Base-by-base conservation (phyloP, 2,113 vertebrate genomes). In the Henicopernis longicauda region DNA sequence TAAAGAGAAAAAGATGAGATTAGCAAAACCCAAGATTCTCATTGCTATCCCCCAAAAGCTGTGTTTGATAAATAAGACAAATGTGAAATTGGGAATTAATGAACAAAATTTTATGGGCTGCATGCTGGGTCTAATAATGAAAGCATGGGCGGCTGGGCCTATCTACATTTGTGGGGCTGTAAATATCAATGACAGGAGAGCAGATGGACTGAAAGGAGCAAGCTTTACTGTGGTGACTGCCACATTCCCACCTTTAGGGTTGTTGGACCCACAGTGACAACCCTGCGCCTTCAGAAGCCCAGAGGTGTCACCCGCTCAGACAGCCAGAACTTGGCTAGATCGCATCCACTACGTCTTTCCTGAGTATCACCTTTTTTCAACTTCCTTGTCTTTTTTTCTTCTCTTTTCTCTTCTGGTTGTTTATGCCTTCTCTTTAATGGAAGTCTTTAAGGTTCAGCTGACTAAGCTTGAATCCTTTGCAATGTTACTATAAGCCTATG, bases 51-150 rank as follows among this genome's bases (percentile, higher is more conserved):
- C 61, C 90, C 73, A 82, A 79, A 95, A 85, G 79, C 74, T 52
- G 15, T 80, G 34, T 69, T 93, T 88, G 90, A 74, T 76, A 93
- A 91, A 85, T 90, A 93, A 92, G 73, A 59, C 65, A 82, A 89
- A 93, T 79, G 36, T 50, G 47, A 86, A 92, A 90, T 34, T 72
- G 74, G 92, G 70, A 82, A 82, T 69, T 95, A 96, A 88, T 71
- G 70, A 94, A 65, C 38, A 88, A 85, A 93, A 92, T 85, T 71
- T 92, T 71, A 82, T 91, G 38, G 82, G 73, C 78, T 67, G 19
- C 84, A 78, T 96, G 84, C 95, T 95, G 92, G 16, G 84, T 71
- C 78, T 89, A 74, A 89, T 93, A 93, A 91, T 67, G 87, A 91
- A 81, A 92, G 47, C 78, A 59, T 59, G 57, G 47, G 52, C 0